phyloP scores from a whole-genome alignment of 2,888 invertebrate genomes.

The Acrobasis suavella region DNA sequence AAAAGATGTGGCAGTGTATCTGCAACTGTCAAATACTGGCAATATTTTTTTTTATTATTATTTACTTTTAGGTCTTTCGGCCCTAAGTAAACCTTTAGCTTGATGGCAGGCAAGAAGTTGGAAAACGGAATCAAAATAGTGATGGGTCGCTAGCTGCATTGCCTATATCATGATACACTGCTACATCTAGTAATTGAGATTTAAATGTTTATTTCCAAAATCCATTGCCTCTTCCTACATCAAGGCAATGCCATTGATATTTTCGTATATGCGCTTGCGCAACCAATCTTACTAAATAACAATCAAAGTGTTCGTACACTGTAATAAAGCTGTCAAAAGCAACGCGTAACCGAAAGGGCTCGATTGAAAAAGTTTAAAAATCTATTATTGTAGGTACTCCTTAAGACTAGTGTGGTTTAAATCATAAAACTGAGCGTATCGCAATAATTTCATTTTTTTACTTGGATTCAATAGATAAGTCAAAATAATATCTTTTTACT shows the following conservation, averaged over 20 bases:
- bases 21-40: too few species aligned
- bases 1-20: too few species aligned
- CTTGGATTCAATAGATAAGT: too few species aligned
- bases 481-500: too few species aligned
- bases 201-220: neutral
- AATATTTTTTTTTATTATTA: too few species aligned
- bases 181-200: too few species aligned
- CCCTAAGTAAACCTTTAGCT: too few species aligned
- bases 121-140: too few species aligned
- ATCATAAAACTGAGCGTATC: slow-evolving; percentile 7
- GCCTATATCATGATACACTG: too few species aligned
- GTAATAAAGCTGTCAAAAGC: slow-evolving; percentile 38
- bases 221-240: neutral
- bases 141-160: too few species aligned
- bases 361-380: slow-evolving; percentile 39
- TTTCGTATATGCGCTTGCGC: slow-evolving; percentile 1
- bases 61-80: too few species aligned
- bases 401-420: slow-evolving; percentile 30
- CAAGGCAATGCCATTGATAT: neutral
- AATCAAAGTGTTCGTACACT: slow-evolving; percentile 27
- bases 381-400: slow-evolving; percentile 35
- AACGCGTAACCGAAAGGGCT: slow-evolving; percentile 39
- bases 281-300: slow-evolving; percentile 21
- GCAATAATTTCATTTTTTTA: neutral
- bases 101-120: too few species aligned